Conservation (phyloP, 2,113 vertebrate species). For the Electrona antarctica region DNA sequence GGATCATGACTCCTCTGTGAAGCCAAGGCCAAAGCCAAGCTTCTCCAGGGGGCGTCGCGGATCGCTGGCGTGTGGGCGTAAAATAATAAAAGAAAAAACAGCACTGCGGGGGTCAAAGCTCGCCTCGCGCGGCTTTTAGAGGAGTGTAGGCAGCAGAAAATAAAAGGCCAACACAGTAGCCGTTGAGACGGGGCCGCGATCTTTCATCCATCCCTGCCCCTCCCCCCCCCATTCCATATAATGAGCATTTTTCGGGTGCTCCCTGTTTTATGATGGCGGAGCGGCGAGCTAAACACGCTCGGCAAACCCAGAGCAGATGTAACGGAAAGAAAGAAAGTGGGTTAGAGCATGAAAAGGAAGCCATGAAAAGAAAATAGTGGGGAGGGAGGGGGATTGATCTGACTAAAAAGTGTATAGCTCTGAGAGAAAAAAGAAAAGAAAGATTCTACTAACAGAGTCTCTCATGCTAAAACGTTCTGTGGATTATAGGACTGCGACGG, state of each 20-base stretch:
- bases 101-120: constrained; percentile 47
- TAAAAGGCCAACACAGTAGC: constrained; percentile 8
- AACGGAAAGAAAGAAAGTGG: constrained; percentile 21
- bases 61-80: not conserved
- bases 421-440: not conserved
- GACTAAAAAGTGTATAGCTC: too few relatives aligned
- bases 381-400: constrained; percentile 18
- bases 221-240: not conserved
- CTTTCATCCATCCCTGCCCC: constrained; percentile 24
- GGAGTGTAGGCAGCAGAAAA: not conserved
- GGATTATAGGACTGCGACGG: too few relatives aligned
- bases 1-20: constrained; percentile 1
- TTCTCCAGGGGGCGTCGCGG: not conserved
- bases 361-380: constrained; percentile 24
- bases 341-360: constrained; percentile 24
- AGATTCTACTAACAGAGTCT: constrained; percentile 36
- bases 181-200: constrained; percentile 43
- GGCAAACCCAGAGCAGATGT: not conserved
- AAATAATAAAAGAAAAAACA: constrained; percentile 5
- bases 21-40: not conserved
- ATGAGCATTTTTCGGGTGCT: constrained; percentile 44
- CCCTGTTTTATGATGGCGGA: too few relatives aligned
- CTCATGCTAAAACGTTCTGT: constrained; percentile 13
- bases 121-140: constrained; percentile 19
- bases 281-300: constrained; percentile 10